Evolutionary conservation across 35 echinoderm and acorn worm species (phyloP).

Genomic region (Strongylocentrotus purpuratus): DNA sequence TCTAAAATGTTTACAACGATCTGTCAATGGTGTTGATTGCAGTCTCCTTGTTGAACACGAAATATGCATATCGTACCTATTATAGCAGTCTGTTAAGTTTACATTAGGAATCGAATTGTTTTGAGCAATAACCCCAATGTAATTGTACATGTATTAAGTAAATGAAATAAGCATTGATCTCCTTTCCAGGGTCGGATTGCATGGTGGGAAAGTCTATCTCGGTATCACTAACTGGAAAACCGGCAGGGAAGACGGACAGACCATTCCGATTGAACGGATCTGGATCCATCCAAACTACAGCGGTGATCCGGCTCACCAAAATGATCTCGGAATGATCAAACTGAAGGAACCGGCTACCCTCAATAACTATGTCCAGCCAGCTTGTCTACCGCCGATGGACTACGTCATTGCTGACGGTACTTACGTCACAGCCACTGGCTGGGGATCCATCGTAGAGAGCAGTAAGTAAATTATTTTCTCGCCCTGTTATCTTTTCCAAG

Average conservation of each 20-base stretch:
- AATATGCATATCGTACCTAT: no score
- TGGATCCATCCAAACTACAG: constrained; percentile 25
- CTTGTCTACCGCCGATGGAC: constrained; percentile 14
- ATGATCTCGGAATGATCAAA: constrained; percentile 15
- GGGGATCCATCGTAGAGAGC: constrained; percentile 36
- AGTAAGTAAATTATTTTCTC: constrained; percentile 7
- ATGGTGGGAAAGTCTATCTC: not conserved
- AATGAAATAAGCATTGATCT: not conserved
- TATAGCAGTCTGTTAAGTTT: no score
- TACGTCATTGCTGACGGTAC: not conserved
- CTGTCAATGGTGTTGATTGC: no score
- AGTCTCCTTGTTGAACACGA: no score
- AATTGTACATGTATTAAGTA: no score
- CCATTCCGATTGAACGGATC: not conserved
- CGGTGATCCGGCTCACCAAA: not conserved
- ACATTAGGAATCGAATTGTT: no score
- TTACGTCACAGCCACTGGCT: constrained; percentile 32
- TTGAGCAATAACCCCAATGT: no score
- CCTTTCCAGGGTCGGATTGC: not conserved
- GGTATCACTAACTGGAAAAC: constrained; percentile 39
- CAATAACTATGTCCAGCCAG: constrained; percentile 35
- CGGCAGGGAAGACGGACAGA: constrained; percentile 32
- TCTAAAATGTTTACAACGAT: no score
- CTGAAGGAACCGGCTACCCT: not conserved
- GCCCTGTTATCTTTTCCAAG: no score